Base-by-base conservation (phyloP, 2,888 invertebrate genomes). In the Caenorhabditis afra region DNA sequence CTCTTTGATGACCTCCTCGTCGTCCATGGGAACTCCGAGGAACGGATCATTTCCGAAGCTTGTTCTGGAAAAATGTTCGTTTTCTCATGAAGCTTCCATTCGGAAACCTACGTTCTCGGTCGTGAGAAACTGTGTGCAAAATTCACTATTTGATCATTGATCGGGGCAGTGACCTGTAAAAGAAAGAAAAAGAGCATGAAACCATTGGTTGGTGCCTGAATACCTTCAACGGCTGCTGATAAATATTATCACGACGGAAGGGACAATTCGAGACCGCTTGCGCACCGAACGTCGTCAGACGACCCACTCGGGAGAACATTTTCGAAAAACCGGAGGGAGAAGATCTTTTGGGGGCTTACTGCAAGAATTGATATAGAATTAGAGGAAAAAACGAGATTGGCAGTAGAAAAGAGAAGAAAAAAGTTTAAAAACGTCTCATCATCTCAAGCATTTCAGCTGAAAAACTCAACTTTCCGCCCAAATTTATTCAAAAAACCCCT, bases 221-320 rank as follows among this genome's bases (percentile, higher is more conserved):
- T 1, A 73, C 73, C 64, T 73, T 73, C 50, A 73, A 49, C 29
- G 73, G 79, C 22, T 73, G 73, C 61, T 73, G 67, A 73, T 66
- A 74, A 37, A 62, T 67, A 20, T 73, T 73, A 20, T 79, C 79
- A 11, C 79, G 35, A 44, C 79, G 67, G 41, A 79, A 52, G 44
- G 77, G 77, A 61, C 77, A 73, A 64, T 79, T 79, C 8, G 67
- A 62, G 35, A 79, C 73, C 44, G 79, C 79, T 35, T 79, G 79
- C 14, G 79, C 79, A 52, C 79, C 79, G 39, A 79, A 68, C 23
- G 79, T 79, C n/a, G 79, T 79, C 39, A 79, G 65, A 58, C 79
- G 66, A 52, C 79, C 79, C 61, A 79, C 79, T 18, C 79, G 79
- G 55, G 79, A 79, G 58, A 79, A 79, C 73, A 79, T 73, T 73